Percentiles rank a stretch among this genome's conserved stretches.
These are phyloP conservation scores for Lagenorhynchus albirostris DNA, from an alignment of 2,113 vertebrate genomes.

Conservation along the genomic window DNA sequence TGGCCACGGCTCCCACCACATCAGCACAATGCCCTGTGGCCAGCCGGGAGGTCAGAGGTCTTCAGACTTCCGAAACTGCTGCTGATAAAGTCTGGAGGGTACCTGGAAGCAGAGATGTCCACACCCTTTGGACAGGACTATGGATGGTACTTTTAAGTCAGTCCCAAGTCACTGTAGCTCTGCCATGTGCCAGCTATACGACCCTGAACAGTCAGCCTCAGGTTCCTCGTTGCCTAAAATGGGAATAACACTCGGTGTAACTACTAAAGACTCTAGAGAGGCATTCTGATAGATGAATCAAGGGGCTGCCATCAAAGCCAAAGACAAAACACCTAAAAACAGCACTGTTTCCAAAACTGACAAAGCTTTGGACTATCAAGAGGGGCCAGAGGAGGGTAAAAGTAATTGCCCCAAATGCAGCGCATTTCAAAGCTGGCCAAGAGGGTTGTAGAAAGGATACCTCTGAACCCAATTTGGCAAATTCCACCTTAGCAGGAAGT, in stretches of 20 bases:
- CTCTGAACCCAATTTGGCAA: neutral
- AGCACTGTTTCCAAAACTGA: neutral
- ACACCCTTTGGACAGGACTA: neutral
- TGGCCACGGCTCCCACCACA: neutral
- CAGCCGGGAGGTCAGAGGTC: neutral
- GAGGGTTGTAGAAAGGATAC: rapidly evolving
- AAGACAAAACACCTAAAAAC: neutral
- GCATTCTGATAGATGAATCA: neutral
- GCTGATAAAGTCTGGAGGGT: neutral
- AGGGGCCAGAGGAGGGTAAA: neutral
- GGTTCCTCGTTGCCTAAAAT: neutral
- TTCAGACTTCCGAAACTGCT: neutral
- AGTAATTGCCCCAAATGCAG: neutral
- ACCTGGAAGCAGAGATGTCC: neutral
- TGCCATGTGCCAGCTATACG: neutral
- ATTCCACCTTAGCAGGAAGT: neutral
- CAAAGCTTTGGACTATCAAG: neutral
- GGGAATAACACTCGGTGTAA: neutral
- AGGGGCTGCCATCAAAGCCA: neutral
- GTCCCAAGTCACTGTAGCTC: neutral
- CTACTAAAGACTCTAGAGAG: neutral
- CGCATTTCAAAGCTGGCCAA: neutral
- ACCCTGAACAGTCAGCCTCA: neutral
- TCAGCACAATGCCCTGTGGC: neutral
- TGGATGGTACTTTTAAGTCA: neutral